Evolutionary conservation across 2,888 invertebrate genomes (phyloP), one percentile per base, ranked within the genome.

Genomic region (Pseudococcus jackbeardsleyi): DNA sequence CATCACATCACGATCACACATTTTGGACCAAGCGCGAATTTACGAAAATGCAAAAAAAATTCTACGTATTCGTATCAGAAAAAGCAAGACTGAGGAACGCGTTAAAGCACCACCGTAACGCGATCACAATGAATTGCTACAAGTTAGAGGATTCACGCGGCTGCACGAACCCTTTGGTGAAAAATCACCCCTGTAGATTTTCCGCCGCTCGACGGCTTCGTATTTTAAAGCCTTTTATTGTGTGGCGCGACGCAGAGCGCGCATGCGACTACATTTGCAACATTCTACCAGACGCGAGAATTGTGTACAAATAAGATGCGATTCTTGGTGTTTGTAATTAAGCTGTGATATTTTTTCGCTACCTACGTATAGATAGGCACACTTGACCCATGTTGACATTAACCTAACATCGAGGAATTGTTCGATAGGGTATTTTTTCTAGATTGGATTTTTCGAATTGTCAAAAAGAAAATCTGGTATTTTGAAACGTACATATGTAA

Each of bases 71-170:
- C 6, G 77, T 3, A n/a, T 8, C 42, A 8, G n/a, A 77, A 77
- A 39, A 2, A 9, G 42, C 42, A 0, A 42, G 8, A 9, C 6
- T 42, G 26, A 42, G 42, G 42, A 77, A 77, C 77, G 42, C 77
- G 39, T 8, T 17, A 15, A 39, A 4, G 8, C 42, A n/a, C 15
- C 17, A 77, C 77, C 17, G 6, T 77, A n/a, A 12, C 4, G 17
- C 26, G n/a, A 77, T 77, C 64, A 7, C 64, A 19, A 22, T 48
- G 19, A 64, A 33, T 85, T 42, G 85, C 59, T 85, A 85, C 85
- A 85, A 54, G 85, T 85, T 39, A n/a, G 19, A 64, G 42, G 85
- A 85, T 85, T 85, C 85, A 64, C 64, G 85, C 64, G 85, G 85
- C 85, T 85, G 85, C 85, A 85, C 64, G 59, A 85, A 85, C 85